Conservation (phyloP, 2,888 invertebrate genomes). For the Coremacera marginata region DNA sequence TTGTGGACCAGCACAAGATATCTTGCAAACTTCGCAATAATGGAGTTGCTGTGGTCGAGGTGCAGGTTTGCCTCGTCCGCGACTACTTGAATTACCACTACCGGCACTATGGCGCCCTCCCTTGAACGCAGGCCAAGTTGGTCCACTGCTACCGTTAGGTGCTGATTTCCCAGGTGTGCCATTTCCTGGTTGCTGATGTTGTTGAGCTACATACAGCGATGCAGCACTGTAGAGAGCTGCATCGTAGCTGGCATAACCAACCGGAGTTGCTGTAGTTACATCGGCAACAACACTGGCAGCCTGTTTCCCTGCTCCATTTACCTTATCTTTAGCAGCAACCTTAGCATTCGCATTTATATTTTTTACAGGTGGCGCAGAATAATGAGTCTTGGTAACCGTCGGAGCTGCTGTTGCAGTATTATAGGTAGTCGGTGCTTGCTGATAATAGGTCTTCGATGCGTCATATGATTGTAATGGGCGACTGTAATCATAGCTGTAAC, state of each 20-base stretch:
- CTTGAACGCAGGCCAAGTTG: conserved; percentile 73
- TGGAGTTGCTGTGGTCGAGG: conserved; percentile 94
- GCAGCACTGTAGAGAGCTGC: conserved; percentile 96
- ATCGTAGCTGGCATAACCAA: conserved; percentile 89
- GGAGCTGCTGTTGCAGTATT: conserved; percentile 65
- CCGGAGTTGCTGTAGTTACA: conserved; percentile 76
- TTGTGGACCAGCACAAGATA: conserved; percentile 95
- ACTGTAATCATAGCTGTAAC: conserved; percentile 76
- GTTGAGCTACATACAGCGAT: conserved; percentile 93
- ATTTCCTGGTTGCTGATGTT: conserved; percentile 70
- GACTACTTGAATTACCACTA: conserved; percentile 49
- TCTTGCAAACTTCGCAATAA: conserved; percentile 99
- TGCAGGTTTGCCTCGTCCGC: conserved; percentile 72
- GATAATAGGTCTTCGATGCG: conserved; percentile 87
- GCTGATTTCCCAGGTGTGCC: conserved; percentile 51
- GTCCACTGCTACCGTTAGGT: conserved; percentile 47
- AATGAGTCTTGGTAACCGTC: conserved; percentile 68
- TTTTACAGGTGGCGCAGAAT: conserved; percentile 75
- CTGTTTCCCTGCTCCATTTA: conserved; percentile 55
- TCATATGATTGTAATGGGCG: conserved; percentile 80
- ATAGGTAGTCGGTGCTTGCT: conserved; percentile 75
- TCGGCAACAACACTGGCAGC: conserved; percentile 49
- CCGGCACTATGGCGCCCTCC: conserved; percentile 68
- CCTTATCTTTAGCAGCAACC: conserved; percentile 64
- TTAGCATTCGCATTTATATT: conserved; percentile 75